Evolutionary conservation across 1,140 invertebrate genomes (phyloP).

Genomic region (Rhopalosiphum padi): DNA sequence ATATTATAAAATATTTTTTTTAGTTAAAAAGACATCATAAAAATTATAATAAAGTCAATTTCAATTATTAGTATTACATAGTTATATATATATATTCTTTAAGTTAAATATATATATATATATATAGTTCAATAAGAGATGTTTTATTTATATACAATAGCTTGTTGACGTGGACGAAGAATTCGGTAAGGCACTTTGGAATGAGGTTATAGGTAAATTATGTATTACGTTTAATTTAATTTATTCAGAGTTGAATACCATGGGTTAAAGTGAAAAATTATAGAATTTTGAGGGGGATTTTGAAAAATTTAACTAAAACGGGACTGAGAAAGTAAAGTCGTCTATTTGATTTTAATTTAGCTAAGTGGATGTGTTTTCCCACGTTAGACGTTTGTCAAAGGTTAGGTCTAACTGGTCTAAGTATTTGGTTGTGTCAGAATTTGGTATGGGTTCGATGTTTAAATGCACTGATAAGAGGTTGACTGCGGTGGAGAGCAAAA

Average conservation of each 20-base stretch:
- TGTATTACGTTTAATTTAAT: no score
- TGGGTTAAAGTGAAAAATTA: background rate
- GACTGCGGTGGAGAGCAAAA: no score
- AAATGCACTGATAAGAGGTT: no score
- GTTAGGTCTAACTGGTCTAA: background rate
- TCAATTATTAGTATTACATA: background rate
- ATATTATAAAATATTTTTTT: background rate
- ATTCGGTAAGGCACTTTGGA: no score
- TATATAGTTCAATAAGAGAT: no score
- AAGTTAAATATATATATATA: no score
- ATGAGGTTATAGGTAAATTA: no score
- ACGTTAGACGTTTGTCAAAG: background rate
- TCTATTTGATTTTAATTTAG: background rate
- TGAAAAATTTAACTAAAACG: no score
- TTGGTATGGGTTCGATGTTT: background rate
- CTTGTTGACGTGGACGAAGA: no score
- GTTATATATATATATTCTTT: no score
- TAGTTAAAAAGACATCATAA: background rate
- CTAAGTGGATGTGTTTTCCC: background rate
- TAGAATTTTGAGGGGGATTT: no score
- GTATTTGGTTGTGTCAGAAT: background rate
- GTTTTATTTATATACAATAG: no score
- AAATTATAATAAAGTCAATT: background rate
- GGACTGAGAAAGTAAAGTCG: background rate
- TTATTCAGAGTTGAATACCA: background rate